Evolutionary conservation across 1,140 invertebrate genomes (phyloP), one percentile per base, ranked within the genome.

Genomic region (Radopholus similis): DNA sequence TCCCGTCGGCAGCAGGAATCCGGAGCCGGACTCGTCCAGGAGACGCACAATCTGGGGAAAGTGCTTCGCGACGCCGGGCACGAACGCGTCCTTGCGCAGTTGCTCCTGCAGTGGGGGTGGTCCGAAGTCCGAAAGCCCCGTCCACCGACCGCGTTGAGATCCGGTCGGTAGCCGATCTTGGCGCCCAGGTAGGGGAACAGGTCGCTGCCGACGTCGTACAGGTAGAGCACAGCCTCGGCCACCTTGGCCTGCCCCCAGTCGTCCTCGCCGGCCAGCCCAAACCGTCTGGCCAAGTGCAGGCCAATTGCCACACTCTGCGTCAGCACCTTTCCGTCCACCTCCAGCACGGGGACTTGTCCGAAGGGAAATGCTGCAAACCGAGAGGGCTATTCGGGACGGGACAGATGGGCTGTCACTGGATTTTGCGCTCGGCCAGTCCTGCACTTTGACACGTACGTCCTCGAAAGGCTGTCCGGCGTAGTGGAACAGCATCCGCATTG

Each of bases 311-410:
- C 37, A n/a, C 60, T 66, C 47, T 83, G 81, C 18, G 59, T 54
- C 32, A 83, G 64, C 23, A 60, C 44, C 37, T 74, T 74, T 38
- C 82, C 83, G 49, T 83, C 75, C 42, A 84, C 72, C 58, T 83
- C 82, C 13, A 83, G 74, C 18, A 82, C 68, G 9, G 82, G 81
- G 42, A 84, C 59, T 63, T 80, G 76, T 21, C 70, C 72, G 44
- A 77, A 79, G 37, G 65, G 69, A n/a, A 65, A 76, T 64, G 15
- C 76, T 78, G 44, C n/a, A n/a, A n/a, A n/a, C n/a, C n/a, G n/a
- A n/a, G n/a, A n/a, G n/a, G n/a, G n/a, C n/a, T n/a, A n/a, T n/a
- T n/a, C n/a, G n/a, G n/a, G n/a, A n/a, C n/a, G n/a, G n/a, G n/a
- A n/a, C 15, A 32, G 55, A 32, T 4, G 26, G 26, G 26, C 2